These are phyloP conservation scores for Nestor notabilis DNA, from an alignment of 2,113 vertebrate species.

Conservation along the genomic window DNA sequence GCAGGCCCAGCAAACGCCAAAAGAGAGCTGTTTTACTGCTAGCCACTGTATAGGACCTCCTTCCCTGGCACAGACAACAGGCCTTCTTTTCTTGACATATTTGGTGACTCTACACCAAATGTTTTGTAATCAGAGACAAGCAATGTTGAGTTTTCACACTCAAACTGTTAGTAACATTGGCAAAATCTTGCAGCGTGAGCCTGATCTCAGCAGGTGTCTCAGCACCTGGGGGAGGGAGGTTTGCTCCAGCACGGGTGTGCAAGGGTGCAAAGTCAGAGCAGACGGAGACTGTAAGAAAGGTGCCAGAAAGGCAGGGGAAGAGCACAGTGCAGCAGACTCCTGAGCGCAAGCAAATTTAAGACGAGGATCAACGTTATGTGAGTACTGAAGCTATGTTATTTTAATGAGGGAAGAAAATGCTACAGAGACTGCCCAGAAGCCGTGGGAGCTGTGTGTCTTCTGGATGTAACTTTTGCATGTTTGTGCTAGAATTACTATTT, in stretches of 20 bases:
- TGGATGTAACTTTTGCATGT: neutral
- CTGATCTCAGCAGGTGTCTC: neutral
- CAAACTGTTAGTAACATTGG: fast-evolving
- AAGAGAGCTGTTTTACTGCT: neutral
- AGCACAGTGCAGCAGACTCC: neutral
- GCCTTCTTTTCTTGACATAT: too few relatives aligned
- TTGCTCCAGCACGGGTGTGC: neutral
- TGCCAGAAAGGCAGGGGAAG: neutral
- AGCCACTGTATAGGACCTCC: fast-evolving
- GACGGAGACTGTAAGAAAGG: neutral
- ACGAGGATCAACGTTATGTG: neutral
- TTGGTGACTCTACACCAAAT: neutral
- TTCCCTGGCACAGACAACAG: too few relatives aligned
- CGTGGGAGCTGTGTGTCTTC: neutral
- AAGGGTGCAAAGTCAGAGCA: neutral
- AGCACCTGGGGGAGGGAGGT: neutral
- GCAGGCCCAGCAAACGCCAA: neutral
- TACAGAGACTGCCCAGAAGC: neutral
- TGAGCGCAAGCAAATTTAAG: neutral
- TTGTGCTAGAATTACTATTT: neutral
- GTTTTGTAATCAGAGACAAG: neutral
- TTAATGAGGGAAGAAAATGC: neutral
- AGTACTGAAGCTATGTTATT: neutral
- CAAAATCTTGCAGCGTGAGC: neutral
- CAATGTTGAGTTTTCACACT: neutral